phyloP scores from a whole-genome alignment of 2,888 invertebrate species.

The Bembecia ichneumoniformis region DNA sequence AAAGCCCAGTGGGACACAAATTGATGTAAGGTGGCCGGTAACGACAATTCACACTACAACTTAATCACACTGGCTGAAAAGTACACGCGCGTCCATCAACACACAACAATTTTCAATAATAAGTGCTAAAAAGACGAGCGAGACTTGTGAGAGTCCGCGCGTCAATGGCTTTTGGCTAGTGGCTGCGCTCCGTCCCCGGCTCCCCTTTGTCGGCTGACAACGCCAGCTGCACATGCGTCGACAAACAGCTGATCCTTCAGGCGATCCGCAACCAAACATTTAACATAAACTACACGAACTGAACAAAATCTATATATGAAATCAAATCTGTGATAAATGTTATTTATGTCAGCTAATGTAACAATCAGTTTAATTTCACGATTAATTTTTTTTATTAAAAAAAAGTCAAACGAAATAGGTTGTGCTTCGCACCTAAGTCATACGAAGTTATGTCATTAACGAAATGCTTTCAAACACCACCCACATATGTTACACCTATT shows the following conservation, averaged over 20 bases:
- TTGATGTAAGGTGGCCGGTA: not conserved
- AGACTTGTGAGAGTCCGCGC: constrained; percentile 9
- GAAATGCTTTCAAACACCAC: too few relatives aligned
- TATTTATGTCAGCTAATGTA: too few relatives aligned
- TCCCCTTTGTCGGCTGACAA: constrained; percentile 21
- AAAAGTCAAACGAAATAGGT: too few relatives aligned
- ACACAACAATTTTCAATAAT: constrained; percentile 21
- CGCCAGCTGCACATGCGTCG: constrained; percentile 61
- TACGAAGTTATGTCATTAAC: too few relatives aligned
- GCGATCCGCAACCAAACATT: not conserved
- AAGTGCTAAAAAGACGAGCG: constrained; percentile 30
- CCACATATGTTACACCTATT: too few relatives aligned
- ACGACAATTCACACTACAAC: not conserved
- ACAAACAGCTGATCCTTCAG: constrained; percentile 51
- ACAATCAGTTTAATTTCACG: too few relatives aligned
- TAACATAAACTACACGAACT: not conserved
- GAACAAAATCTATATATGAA: not conserved
- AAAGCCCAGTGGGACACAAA: constrained; percentile 53
- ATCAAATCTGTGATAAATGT: not conserved
- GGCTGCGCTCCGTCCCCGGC: constrained; percentile 6
- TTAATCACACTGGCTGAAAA: constrained; percentile 15
- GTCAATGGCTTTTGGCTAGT: constrained; percentile 34
- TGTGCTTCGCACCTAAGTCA: too few relatives aligned
- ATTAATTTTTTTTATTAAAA: too few relatives aligned
- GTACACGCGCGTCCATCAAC: constrained; percentile 32